Evolutionary conservation across 2,888 invertebrate species (phyloP).

Genomic region (Phoenoteleia sp.): DNA sequence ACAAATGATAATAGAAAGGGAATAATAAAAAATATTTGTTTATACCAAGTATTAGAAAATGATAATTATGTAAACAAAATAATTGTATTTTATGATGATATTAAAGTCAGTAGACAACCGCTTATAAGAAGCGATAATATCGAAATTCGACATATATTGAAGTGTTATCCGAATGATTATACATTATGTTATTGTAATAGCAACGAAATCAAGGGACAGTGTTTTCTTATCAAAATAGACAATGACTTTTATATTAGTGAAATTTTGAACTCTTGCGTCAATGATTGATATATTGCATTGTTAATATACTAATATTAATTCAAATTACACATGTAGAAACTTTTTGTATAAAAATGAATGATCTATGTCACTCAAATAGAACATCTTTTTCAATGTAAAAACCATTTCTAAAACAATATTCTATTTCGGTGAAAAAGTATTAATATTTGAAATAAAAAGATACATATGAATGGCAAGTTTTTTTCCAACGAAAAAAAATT

Average conservation of each 20-base stretch:
- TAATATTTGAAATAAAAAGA: too few species aligned
- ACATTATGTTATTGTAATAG: background rate
- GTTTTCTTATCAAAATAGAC: background rate
- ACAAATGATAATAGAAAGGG: conserved; percentile 13
- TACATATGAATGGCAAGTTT: too few species aligned
- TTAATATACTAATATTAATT: too few species aligned
- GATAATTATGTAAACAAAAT: background rate
- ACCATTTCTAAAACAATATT: too few species aligned
- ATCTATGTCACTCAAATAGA: too few species aligned
- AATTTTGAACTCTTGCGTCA: background rate
- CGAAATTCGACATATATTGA: background rate
- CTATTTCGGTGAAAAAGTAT: too few species aligned
- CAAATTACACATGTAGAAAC: too few species aligned
- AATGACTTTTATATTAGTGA: background rate
- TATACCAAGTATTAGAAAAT: background rate
- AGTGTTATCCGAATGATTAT: background rate
- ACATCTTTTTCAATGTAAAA: too few species aligned
- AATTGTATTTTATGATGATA: conserved; percentile 3
- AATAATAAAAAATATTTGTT: conserved; percentile 33
- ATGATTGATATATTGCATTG: too few species aligned
- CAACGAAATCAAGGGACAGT: background rate
- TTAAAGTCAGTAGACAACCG: background rate
- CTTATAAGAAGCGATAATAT: background rate
- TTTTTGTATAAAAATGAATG: too few species aligned
- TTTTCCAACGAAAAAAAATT: too few species aligned